Evolutionary conservation across 2,113 vertebrate species (phyloP), one percentile per base, ranked within the genome.

Genomic region (Crotalus helleri): DNA sequence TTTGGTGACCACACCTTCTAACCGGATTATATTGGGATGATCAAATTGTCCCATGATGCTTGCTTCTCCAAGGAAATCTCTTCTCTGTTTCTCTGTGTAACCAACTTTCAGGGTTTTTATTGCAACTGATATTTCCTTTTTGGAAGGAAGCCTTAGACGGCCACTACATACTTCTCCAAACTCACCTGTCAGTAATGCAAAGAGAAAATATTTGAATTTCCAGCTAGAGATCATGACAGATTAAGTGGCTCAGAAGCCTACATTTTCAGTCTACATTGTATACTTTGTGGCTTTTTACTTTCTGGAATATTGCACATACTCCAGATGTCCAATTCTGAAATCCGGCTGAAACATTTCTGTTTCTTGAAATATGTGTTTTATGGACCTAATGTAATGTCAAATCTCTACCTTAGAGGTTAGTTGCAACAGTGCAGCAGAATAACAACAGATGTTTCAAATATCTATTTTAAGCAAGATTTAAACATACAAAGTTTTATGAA

Each of bases 21-120:
- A 96, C 5, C 99, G 98, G 97, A 99, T 99, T 96, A 99, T 99
- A 90, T 99, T 99, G 69, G 99, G 99, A 57, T 99, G 99, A 94
- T 99, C 99, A 96, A 99, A 99, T 92, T 99, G 99, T 91, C 99
- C 99, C 99, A 99, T 99, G 96, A 99, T 99, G 94, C 99, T 99
- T 5, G 99, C 99, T 97, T 99, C 99, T 39, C 99, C 98, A 55
- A 99, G 97, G 95, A 99, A 99, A 94, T 99, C 99, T 96, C 99
- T 98, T 85, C 99, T 98, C 95, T 99, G 99, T 49, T 99, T 99
- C 90, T 99, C 99, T 0, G 99, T 99, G 93, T 99, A 99, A 92
- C 99, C 99, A 74, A 98, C 99, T 96, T 99, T 99, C 10, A 99
- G 97, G 1, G 99, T 99, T 97, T 99, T 99, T 94, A 99, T 99